phyloP scores from a whole-genome alignment of 2,113 vertebrate genomes.

The Tor tambroides region DNA sequence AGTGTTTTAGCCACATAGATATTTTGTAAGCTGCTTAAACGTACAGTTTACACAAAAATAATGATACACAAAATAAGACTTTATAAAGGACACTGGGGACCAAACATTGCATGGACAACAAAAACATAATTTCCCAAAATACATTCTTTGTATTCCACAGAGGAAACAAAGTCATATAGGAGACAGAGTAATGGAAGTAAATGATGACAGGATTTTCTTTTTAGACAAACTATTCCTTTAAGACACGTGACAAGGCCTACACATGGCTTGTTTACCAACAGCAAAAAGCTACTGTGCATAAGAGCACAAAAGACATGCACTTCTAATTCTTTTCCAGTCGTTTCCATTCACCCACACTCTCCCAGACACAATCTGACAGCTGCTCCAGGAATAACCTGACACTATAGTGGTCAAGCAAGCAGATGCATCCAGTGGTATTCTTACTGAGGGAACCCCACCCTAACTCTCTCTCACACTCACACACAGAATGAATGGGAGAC shows the following conservation, averaged over 20 bases:
- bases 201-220: background rate
- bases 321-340: background rate
- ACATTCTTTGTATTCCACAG: background rate
- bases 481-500: background rate
- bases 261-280: constrained; percentile 23
- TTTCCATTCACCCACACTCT: background rate
- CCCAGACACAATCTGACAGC: constrained; percentile 38
- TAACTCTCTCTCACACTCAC: background rate
- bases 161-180: background rate
- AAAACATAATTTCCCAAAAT: background rate
- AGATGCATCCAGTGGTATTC: constrained; percentile 40
- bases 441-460: background rate
- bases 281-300: constrained; percentile 33
- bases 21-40: background rate
- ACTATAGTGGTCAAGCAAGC: constrained; percentile 42
- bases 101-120: background rate
- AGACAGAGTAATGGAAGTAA: background rate
- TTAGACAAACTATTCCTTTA: background rate
- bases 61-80: background rate
- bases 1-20: background rate
- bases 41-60: background rate
- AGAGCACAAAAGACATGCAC: background rate
- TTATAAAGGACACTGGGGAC: background rate
- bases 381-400: constrained; percentile 34
- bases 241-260: background rate